phyloP scores from a whole-genome alignment of 92 coral and sea anemone genomes.

The Epizoanthus illoricatus region DNA sequence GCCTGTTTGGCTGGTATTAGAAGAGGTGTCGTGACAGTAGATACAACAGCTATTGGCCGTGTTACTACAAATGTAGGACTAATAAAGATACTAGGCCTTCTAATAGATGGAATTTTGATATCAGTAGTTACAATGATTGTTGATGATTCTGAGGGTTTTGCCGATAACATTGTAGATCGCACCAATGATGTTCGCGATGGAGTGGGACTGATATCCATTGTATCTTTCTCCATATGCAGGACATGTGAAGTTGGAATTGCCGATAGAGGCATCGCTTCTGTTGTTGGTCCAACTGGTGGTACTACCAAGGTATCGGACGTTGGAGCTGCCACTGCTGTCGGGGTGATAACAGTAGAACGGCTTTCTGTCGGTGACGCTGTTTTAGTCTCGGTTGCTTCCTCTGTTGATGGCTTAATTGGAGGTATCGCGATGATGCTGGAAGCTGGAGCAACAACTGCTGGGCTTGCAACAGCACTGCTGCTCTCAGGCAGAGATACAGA shows the following conservation, averaged over 20 bases:
- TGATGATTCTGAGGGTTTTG: background rate
- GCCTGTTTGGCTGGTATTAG: background rate
- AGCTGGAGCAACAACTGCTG: no score
- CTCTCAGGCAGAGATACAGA: no score
- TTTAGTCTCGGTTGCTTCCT: no score
- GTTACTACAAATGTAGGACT: background rate
- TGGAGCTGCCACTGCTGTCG: background rate
- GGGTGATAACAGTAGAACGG: background rate
- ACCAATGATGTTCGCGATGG: background rate
- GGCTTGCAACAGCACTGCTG: no score
- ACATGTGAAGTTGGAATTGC: background rate
- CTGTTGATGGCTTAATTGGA: no score
- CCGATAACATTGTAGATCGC: background rate
- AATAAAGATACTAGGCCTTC: background rate
- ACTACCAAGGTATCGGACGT: background rate
- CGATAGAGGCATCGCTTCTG: background rate
- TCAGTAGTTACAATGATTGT: no score
- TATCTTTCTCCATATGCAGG: background rate
- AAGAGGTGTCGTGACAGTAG: background rate
- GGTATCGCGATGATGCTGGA: no score
- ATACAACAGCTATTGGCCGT: background rate
- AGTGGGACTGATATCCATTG: background rate
- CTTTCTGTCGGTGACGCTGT: background rate
- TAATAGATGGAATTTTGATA: background rate
- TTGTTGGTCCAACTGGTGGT: background rate